Evolutionary conservation across 2,888 invertebrate genomes (phyloP).

Genomic region (Agonopterix heracliana): DNA sequence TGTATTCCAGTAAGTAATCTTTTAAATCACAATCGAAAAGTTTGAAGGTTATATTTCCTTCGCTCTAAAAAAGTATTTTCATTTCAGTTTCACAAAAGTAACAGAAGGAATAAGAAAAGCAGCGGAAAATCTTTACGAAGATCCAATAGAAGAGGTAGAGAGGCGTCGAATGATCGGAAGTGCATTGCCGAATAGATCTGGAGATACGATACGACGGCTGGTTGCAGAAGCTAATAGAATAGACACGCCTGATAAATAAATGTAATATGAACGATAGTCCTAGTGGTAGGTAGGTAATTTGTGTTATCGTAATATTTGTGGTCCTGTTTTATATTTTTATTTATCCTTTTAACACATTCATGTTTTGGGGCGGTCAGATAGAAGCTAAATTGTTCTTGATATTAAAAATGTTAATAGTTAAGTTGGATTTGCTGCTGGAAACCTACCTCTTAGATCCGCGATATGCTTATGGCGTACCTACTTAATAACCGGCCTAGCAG

Average conservation of each 20-base stretch:
- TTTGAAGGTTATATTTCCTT: conserved; percentile 29
- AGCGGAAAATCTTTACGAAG: conserved; percentile 45
- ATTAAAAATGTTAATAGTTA: too few species aligned
- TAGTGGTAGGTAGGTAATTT: conserved; percentile 35
- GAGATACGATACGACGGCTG: conserved; percentile 33
- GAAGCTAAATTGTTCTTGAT: too few species aligned
- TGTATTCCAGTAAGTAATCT: conserved; percentile 64
- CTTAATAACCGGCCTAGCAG: too few species aligned
- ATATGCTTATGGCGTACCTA: too few species aligned
- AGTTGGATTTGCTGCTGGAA: too few species aligned
- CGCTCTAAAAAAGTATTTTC: background rate
- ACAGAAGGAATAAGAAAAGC: conserved; percentile 43
- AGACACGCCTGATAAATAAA: conserved; percentile 47
- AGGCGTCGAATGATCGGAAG: conserved; percentile 53
- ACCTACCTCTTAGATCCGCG: too few species aligned
- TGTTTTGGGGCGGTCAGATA: too few species aligned
- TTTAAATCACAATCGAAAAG: background rate
- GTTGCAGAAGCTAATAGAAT: conserved; percentile 37
- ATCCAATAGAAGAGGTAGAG: conserved; percentile 61
- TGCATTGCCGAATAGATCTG: conserved; percentile 40
- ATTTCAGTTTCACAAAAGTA: conserved; percentile 39
- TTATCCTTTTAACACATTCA: too few species aligned
- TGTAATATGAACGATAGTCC: conserved; percentile 32
- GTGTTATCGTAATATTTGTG: background rate
- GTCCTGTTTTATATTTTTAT: background rate